These are phyloP conservation scores for Sebastes nivosus DNA, from an alignment of 2,797 vertebrate genomes.

Conservation along the genomic window DNA sequence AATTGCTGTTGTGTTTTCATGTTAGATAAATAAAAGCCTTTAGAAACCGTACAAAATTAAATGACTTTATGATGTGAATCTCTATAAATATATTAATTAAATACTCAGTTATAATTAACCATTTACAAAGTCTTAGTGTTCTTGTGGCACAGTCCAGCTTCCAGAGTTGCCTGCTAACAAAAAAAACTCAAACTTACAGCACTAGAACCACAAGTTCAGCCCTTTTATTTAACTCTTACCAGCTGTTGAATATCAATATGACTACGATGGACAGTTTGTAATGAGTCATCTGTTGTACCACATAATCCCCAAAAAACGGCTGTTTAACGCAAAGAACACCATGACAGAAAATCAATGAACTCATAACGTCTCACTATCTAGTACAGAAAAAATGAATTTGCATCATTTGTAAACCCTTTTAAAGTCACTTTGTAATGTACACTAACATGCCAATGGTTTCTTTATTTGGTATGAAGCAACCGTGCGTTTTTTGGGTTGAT, in stretches of 20 bases:
- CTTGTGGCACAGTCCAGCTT: constrained; percentile 32
- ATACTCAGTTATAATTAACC: neutral
- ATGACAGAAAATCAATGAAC: constrained; percentile 43
- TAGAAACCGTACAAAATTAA: neutral
- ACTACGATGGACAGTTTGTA: constrained; percentile 32
- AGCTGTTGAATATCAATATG: constrained; percentile 14
- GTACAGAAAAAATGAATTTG: constrained; percentile 1
- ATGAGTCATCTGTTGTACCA: constrained; percentile 29
- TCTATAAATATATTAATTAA: neutral
- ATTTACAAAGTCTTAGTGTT: neutral
- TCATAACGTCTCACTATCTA: neutral
- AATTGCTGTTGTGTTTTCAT: neutral
- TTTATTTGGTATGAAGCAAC: constrained; percentile 61
- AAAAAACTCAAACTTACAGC: neutral
- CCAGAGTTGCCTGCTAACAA: constrained; percentile 14
- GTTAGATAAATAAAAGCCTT: neutral
- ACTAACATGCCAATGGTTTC: constrained; percentile 30
- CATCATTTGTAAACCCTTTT: constrained; percentile 25
- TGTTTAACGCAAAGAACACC: constrained; percentile 8
- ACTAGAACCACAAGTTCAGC: neutral
- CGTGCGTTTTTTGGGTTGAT: constrained; percentile 1
- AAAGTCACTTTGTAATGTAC: constrained; percentile 15
- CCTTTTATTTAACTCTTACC: constrained; percentile 2
- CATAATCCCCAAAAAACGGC: constrained; percentile 23
- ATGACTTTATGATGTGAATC: neutral